Evolutionary conservation across 2,797 vertebrate genomes (phyloP).

Genomic region (Thamnophis elegans): DNA sequence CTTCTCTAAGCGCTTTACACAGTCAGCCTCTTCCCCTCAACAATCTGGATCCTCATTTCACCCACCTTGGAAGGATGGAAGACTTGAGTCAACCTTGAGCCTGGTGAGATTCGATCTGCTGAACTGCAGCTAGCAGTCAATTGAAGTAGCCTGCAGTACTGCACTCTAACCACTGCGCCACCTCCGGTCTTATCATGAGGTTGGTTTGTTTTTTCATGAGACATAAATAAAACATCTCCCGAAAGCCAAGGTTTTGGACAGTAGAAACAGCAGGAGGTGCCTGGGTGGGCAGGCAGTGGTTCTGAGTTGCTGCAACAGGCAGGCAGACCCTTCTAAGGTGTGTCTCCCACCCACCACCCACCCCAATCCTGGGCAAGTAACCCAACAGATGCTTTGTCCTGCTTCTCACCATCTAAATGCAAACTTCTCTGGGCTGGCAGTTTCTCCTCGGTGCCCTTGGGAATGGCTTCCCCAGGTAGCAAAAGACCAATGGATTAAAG

Average conservation of each 20-base stretch:
- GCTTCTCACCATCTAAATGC: neutral
- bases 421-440: neutral
- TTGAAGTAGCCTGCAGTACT: no score
- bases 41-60: no score
- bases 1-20: no score
- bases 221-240: neutral
- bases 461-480: conserved; percentile 27
- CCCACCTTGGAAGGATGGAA: no score
- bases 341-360: neutral
- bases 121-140: no score
- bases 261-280: neutral
- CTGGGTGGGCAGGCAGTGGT: neutral
- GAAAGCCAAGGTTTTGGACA: neutral
- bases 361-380: neutral
- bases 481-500: conserved; percentile 49
- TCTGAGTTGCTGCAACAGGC: neutral
- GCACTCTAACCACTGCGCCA: no score
- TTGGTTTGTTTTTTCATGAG: neutral
- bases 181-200: neutral
- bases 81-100: no score
- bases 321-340: neutral
- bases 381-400: neutral
- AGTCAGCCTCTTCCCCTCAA: no score
- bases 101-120: no score
- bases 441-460: conserved; percentile 23